phyloP scores from a whole-genome alignment of 2,888 invertebrate genomes.

The Oxyteleia sp. region DNA sequence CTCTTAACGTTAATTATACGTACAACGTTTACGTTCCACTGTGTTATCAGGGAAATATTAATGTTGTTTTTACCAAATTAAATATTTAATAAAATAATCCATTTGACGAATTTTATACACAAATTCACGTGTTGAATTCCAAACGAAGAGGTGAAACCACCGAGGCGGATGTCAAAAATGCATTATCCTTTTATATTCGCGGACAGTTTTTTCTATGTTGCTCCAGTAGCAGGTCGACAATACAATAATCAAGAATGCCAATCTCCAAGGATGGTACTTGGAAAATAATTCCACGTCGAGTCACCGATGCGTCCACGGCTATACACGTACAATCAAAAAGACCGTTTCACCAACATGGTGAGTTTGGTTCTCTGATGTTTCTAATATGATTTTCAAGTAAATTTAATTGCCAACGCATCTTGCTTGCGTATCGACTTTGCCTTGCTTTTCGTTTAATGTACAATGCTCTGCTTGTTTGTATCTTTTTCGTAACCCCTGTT shows the following conservation, averaged over 20 bases:
- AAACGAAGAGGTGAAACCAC: background rate
- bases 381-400: too few relatives aligned
- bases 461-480: too few relatives aligned
- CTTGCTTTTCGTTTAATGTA: too few relatives aligned
- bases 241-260: conserved; percentile 64
- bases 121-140: conserved; percentile 1
- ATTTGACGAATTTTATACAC: background rate
- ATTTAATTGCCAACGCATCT: too few relatives aligned
- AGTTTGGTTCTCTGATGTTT: conserved; percentile 80
- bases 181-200: conserved; percentile 38
- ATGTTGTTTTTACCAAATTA: too few relatives aligned
- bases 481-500: too few relatives aligned
- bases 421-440: too few relatives aligned
- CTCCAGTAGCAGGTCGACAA: conserved; percentile 65
- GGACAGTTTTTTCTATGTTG: conserved; percentile 52
- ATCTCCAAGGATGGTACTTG: conserved; percentile 63
- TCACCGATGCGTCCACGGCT: conserved; percentile 78
- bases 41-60: too few relatives aligned
- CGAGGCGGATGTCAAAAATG: background rate
- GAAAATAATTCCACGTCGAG: conserved; percentile 71
- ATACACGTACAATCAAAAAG: conserved; percentile 81
- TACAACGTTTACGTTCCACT: too few relatives aligned
- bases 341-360: conserved; percentile 86
- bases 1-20: too few relatives aligned
- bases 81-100: background rate